These are phyloP conservation scores for Sesamia inferens DNA, from an alignment of 2,888 invertebrate species.

Conservation along the genomic window DNA sequence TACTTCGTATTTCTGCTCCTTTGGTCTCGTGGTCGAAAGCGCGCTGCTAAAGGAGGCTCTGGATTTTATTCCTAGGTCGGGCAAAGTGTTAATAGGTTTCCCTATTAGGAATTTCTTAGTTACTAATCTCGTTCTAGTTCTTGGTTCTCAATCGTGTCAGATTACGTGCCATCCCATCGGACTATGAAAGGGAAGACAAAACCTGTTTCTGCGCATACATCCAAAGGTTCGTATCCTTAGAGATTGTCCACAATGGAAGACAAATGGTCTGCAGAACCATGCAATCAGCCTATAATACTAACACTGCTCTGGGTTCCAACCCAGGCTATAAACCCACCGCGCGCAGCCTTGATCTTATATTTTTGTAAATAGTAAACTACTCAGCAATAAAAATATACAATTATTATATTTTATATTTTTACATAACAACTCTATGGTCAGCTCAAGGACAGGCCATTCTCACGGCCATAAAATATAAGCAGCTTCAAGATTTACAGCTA, in stretches of 20 bases:
- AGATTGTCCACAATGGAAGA: neutral
- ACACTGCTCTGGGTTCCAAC: neutral
- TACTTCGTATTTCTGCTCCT: neutral
- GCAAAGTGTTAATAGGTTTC: neutral
- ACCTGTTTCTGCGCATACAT: neutral
- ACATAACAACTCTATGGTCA: neutral
- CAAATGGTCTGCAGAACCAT: neutral
- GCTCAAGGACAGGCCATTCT: neutral
- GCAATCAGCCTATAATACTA: neutral
- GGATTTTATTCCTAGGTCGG: neutral
- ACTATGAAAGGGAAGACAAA: neutral
- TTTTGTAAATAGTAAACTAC: neutral
- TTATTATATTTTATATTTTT: neutral
- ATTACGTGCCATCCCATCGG: neutral
- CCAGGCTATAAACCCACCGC: neutral
- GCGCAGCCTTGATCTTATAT: neutral
- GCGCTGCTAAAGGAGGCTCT: neutral
- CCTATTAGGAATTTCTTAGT: neutral
- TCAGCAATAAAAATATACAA: constrained; percentile 6
- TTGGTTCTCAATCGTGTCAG: too few relatives aligned
- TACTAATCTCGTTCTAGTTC: too few relatives aligned
- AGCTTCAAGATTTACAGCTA: constrained; percentile 23
- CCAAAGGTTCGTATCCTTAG: neutral
- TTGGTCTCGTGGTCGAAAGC: neutral
- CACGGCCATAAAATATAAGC: constrained; percentile 28